These are phyloP conservation scores for Chymomyza caudatula DNA, from an alignment of 2,888 invertebrate species.

Conservation along the genomic window DNA sequence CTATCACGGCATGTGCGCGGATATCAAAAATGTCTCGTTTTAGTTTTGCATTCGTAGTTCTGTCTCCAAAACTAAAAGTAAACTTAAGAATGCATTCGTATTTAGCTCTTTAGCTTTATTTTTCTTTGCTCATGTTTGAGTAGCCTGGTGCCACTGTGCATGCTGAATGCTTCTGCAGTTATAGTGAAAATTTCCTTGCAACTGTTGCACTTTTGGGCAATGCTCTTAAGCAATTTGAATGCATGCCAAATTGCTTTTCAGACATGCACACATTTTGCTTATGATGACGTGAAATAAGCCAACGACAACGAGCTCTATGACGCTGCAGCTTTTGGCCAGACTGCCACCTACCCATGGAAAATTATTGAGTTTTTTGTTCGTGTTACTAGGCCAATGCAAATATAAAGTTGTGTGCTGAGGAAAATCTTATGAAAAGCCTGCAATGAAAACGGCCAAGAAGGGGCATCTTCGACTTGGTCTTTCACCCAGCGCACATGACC, in stretches of 20 bases:
- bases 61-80: too few species aligned
- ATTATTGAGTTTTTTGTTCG: neutral
- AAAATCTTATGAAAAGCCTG: neutral
- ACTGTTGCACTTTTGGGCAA: slow-evolving; percentile 53
- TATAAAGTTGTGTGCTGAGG: neutral
- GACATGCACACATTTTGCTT: slow-evolving; percentile 28
- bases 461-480: slow-evolving; percentile 9
- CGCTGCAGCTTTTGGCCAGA: neutral
- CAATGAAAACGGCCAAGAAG: neutral
- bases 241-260: slow-evolving; percentile 64
- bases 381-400: neutral
- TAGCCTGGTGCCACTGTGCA: too few species aligned
- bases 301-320: neutral
- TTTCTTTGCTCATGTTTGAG: too few species aligned
- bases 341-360: neutral
- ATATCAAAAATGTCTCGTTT: too few species aligned
- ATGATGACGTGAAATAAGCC: neutral
- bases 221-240: slow-evolving; percentile 64
- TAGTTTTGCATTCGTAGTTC: too few species aligned
- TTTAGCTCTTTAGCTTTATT: too few species aligned
- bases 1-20: too few species aligned
- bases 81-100: too few species aligned
- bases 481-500: slow-evolving; percentile 29
- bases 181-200: too few species aligned
- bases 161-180: too few species aligned